A percentile compares a stretch with the other conserved stretches of the same genome.
phyloP scores from a whole-genome alignment of 2,888 invertebrate species.

The Zygogramma bicolorata region DNA sequence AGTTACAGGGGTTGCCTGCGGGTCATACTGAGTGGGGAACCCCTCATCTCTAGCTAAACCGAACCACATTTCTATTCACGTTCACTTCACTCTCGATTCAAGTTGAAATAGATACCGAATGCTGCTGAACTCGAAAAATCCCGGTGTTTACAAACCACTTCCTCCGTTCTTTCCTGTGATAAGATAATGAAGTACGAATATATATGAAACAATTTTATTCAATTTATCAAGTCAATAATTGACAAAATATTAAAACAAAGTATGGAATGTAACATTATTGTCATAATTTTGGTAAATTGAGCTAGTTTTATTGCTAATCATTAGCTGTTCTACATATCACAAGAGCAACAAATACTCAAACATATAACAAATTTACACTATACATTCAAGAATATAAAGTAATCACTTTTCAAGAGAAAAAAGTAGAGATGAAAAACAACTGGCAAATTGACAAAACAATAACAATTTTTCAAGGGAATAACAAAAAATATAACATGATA shows the following conservation, averaged over 20 bases:
- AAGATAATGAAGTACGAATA: conserved; percentile 23
- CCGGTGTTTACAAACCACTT: conserved; percentile 22
- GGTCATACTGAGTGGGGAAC: conserved; percentile 65
- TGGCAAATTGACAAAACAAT: not conserved
- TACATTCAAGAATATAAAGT: not conserved
- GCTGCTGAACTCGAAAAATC: not conserved
- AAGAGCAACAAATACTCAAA: conserved; percentile 39
- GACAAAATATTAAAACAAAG: conserved; percentile 29
- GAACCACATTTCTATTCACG: conserved; percentile 54
- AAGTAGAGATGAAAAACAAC: not conserved
- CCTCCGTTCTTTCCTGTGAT: conserved; percentile 33
- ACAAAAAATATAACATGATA: conserved; percentile 6
- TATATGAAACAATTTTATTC: conserved; percentile 27
- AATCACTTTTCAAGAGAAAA: not conserved
- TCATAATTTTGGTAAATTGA: conserved; percentile 41
- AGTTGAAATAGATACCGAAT: not conserved
- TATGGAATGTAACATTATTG: conserved; percentile 41
- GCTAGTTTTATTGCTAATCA: conserved; percentile 36
- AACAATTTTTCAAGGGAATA: not conserved
- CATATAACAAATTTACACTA: not conserved
- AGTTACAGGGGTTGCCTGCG: conserved; percentile 64
- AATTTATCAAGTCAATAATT: conserved; percentile 19
- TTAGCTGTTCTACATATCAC: conserved; percentile 41
- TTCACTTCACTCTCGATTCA: not conserved
- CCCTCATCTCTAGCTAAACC: conserved; percentile 61